phyloP scores from a whole-genome alignment of 2,888 invertebrate genomes.

The Notocelia uddmanniana region DNA sequence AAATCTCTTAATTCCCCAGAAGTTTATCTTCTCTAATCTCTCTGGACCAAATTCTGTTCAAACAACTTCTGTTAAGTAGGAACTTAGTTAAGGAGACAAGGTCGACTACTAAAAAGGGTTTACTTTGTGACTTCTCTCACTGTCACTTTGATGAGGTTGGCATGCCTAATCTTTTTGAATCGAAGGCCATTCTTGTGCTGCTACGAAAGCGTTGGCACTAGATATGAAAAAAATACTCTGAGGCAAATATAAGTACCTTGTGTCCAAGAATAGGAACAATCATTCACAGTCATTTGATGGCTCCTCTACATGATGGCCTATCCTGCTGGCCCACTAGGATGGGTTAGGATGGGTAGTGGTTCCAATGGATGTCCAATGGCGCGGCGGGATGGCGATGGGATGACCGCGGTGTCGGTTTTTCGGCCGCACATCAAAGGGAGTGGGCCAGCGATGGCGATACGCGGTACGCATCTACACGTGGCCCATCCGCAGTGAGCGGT shows the following conservation, averaged over 20 bases:
- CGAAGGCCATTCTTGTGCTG: background rate
- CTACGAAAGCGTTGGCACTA: background rate
- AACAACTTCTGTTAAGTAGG: conserved; percentile 63
- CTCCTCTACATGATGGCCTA: no score
- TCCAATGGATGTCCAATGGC: no score
- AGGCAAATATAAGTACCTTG: no score
- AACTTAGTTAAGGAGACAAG: conserved; percentile 62
- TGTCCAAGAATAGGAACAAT: background rate
- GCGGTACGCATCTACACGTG: no score
- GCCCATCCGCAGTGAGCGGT: no score
- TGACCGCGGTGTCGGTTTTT: no score
- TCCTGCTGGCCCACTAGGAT: no score
- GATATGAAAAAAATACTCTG: background rate
- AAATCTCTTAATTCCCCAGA: conserved; percentile 60
- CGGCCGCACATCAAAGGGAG: no score
- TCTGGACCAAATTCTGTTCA: conserved; percentile 60
- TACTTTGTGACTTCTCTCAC: conserved; percentile 54
- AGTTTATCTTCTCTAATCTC: conserved; percentile 65
- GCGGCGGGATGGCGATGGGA: no score
- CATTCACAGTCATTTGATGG: background rate
- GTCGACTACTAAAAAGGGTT: conserved; percentile 59
- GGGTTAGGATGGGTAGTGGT: no score
- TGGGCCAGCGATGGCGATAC: no score
- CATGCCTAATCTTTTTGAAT: background rate
- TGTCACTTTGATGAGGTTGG: conserved; percentile 48